These are phyloP conservation scores for Corythaixoides concolor DNA, from an alignment of 2,113 vertebrate genomes.

Conservation along the genomic window DNA sequence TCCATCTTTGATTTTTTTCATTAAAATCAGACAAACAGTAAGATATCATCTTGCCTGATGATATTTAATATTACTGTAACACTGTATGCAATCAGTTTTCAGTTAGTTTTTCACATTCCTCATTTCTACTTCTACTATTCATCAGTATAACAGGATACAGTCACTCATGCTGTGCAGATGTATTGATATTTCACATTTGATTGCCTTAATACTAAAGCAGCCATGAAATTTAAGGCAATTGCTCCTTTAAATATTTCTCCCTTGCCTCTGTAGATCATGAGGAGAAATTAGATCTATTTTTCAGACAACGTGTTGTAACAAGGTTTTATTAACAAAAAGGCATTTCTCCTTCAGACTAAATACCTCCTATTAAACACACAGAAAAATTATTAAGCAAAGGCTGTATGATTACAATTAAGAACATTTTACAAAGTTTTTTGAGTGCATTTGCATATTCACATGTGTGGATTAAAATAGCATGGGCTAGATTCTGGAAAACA, in stretches of 20 bases:
- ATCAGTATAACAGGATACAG: background rate
- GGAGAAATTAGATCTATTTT: conserved; percentile 21
- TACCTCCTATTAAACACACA: background rate
- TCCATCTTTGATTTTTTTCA: background rate
- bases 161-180: background rate
- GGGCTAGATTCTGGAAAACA: background rate
- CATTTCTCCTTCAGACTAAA: background rate
- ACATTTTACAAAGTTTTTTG: background rate
- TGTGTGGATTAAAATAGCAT: background rate
- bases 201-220: background rate
- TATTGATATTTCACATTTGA: conserved; percentile 21
- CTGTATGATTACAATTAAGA: background rate
- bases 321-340: background rate
- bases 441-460: background rate
- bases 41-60: background rate
- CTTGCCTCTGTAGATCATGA: background rate
- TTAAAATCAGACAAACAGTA: background rate
- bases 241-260: background rate
- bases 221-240: background rate
- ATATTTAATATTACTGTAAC: background rate
- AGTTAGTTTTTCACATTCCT: background rate
- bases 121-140: background rate
- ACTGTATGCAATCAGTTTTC: background rate
- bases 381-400: background rate
- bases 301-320: background rate